Percentiles rank a stretch among this genome's conserved stretches.
Conservation (phyloP, 1,140 invertebrate genomes). For the Harpegnathos saltator region DNA sequence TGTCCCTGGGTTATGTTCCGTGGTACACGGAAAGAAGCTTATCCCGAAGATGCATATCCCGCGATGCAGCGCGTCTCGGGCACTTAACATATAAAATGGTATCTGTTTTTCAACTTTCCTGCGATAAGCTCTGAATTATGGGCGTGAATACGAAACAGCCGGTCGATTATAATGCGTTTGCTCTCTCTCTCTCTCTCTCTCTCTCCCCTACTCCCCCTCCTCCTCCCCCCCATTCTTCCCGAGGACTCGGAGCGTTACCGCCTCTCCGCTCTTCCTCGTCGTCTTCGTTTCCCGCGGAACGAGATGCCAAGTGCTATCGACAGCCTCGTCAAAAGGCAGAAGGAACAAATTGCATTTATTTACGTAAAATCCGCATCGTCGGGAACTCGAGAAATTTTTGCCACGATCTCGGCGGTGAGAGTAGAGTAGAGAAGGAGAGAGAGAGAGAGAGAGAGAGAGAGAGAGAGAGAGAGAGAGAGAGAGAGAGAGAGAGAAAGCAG, state of each 20-base stretch:
- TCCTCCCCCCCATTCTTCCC: too few species aligned
- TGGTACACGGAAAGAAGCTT: slow-evolving; percentile 74
- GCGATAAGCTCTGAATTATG: slow-evolving; percentile 63
- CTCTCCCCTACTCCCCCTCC: too few species aligned
- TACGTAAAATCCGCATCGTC: background rate
- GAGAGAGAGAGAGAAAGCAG: too few species aligned
- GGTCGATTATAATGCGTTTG: slow-evolving; percentile 28
- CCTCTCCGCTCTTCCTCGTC: background rate
- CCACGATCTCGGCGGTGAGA: too few species aligned
- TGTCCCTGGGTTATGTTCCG: slow-evolving; percentile 66
- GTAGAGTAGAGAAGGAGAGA: too few species aligned
- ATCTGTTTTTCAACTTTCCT: slow-evolving; percentile 62
- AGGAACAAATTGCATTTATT: slow-evolving; percentile 13
- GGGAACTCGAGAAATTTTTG: slow-evolving; percentile 1
- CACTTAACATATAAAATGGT: slow-evolving; percentile 69
- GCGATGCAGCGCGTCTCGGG: slow-evolving; percentile 28
- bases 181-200: background rate
- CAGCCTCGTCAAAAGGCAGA: background rate
- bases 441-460: background rate
- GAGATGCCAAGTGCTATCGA: slow-evolving; percentile 1
- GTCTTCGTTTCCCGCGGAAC: background rate
- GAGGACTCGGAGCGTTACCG: background rate
- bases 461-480: too few species aligned
- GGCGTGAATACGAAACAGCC: slow-evolving; percentile 15
- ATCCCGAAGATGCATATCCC: slow-evolving; percentile 66